Base-by-base conservation (phyloP, 1,140 invertebrate genomes). In the Eueides isabella region DNA sequence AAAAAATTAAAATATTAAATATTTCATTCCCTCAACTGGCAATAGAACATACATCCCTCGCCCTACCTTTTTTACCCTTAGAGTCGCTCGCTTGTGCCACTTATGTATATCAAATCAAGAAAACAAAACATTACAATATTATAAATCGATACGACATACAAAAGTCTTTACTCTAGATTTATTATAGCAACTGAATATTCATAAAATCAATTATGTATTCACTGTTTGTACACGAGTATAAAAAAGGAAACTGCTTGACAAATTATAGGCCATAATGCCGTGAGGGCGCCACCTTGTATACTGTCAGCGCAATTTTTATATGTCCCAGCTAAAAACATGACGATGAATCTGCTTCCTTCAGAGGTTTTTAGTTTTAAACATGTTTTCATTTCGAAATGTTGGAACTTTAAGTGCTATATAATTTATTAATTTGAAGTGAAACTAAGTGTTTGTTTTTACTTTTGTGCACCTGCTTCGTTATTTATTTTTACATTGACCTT, bases 231-330 rank as follows among this genome's bases (percentile, higher is more conserved):
- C 71, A 67, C 11, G 76, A 35, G 62, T 55, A 66, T 64, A 72
- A 69, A 76, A 72, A 76, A 76, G 44, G 71, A 76, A 41, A 48
- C 69, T 62, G 72, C 77, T 84, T 85, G 84, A 86, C 80, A 85
- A 85, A 87, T 85, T 62, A 72, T 71, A 64, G 76, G 74, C 72
- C 82, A 85, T 86, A 83, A 85, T 74, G 26, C 70, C 31, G 66
- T 65, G 62, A 77, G 80, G 78, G 83, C 81, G 83, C 85, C 83
- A 82, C 80, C 71, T 80, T 84, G 81, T 81, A 55, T 41, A 61
- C 74, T 82, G 78, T 82, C 83, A 81, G 48, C 79, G 78, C 80
- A 78, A 86, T 84, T 85, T 86, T 86, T 86, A 85, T 82, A 83
- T 61, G 80, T 81, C 80, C 71, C 71, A 73, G 44, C 75, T 70